These are phyloP conservation scores for Linepithema humile DNA, from an alignment of 1,140 invertebrate genomes.

Conservation along the genomic window DNA sequence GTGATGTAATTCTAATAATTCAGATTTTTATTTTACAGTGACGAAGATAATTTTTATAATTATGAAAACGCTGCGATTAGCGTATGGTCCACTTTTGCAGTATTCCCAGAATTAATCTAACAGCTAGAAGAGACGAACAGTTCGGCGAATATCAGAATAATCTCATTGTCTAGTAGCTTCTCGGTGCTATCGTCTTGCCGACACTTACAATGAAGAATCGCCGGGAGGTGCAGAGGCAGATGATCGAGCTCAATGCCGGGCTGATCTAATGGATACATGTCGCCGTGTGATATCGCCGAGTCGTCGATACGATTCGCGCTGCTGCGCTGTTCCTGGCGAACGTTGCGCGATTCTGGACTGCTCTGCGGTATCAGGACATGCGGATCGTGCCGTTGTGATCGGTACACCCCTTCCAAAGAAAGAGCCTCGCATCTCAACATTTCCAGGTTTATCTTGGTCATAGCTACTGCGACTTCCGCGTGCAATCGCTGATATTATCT, in stretches of 20 bases:
- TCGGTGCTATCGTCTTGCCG: background rate
- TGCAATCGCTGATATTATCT: conserved; percentile 17
- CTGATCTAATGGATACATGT: conserved; percentile 86
- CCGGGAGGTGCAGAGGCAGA: conserved; percentile 85
- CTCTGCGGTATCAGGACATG: conserved; percentile 81
- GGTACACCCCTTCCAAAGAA: conserved; percentile 72
- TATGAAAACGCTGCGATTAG: too few relatives aligned
- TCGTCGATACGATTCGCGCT: conserved; percentile 47
- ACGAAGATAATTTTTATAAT: too few relatives aligned
- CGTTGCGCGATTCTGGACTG: conserved; percentile 78
- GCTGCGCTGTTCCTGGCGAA: conserved; percentile 40
- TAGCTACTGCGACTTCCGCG: background rate
- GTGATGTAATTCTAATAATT: too few relatives aligned
- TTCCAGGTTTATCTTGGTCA: conserved; percentile 72
- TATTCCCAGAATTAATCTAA: too few relatives aligned
- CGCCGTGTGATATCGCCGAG: conserved; percentile 43
- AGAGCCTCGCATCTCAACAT: conserved; percentile 77
- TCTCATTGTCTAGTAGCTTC: background rate
- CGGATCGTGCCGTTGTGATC: conserved; percentile 73
- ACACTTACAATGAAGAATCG: conserved; percentile 90
- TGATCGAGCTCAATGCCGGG: conserved; percentile 74
- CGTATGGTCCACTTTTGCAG: too few relatives aligned
- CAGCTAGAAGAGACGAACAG: too few relatives aligned
- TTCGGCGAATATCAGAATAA: too few relatives aligned
- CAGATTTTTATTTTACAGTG: too few relatives aligned